Base-by-base conservation (phyloP, 2,888 invertebrate genomes). In the Drosophila percnosoma region DNA sequence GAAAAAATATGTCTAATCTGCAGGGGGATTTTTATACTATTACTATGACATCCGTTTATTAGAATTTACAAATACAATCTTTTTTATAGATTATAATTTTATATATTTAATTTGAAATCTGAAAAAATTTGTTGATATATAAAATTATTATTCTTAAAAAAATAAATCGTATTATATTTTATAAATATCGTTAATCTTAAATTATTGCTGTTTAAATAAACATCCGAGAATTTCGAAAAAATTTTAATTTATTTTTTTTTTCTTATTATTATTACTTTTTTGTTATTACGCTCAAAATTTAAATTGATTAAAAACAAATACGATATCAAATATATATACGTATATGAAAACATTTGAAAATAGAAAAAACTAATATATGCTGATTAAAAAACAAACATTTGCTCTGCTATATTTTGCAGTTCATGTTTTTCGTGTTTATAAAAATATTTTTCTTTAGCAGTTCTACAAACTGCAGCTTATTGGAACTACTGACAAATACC, bases 111-210 rank as follows among this genome's bases (percentile, higher is more conserved):
- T 8, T 38, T 8, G 2, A 2, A 38, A 33, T 4, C 33, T 33
- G 10, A 33, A 33, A 4, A 0, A 10, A 10, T 33, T 33, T 2
- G 31, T 31, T 10, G 31, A 10, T 31, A 10, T 31, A 31, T 31
- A 31, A 33, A 15, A 15, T 36, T 7, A 2, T 2, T 2, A 4
- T 15, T 36, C 4, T 36, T 36, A 5, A 15, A 7, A 15, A 34
- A 29, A 15, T n/a, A 36, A 36, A 36, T 36, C 4, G 1, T 7
- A 13, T 2, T 7, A 3, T 0, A 36, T 36, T 36, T 36, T 7
- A 36, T 6, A 0, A 15, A 0, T 36, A 10, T 0, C 10, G n/a
- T n/a, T n/a, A 4, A n/a, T 8, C 10, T n/a, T 2, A n/a, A 40
- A 40, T n/a, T 4, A 40, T 4, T 40, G 2, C 18, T 18, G 18